Evolutionary conservation across 1,140 invertebrate species (phyloP), one percentile per base, ranked within the genome.

Genomic region (Drosophila pseudoananassae): DNA sequence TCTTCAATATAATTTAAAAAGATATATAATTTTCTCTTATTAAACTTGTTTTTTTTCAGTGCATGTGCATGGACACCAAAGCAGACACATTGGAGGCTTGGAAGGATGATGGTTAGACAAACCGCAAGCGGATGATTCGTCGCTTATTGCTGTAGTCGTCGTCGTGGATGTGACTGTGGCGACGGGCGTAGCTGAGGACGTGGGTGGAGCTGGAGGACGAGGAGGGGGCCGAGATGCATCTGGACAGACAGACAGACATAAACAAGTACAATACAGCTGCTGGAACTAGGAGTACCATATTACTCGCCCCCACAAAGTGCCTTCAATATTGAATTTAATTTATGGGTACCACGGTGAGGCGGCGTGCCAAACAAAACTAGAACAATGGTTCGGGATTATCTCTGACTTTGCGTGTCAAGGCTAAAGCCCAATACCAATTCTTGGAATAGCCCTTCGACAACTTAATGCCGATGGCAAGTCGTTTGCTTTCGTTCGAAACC

Each of bases 81-180:
- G 74, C 25, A 58, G 12, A 70, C 36, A 40, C 36, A 59, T 27
- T 23, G 51, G 47, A 33, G 36, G 56, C 38, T 33, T 25, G 49
- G 8, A 36, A 15, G n/a, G 33, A 56, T 38, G 50, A 47, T 20
- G 49, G 17, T 20, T 27, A 49, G 82, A 87, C 82, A 88, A 87
- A 87, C 82, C 82, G 82, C 78, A 72, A 68, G 69, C 64, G 78
- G 50, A 71, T 87, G 57, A 76, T 64, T 75, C 73, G 63, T 56
- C 83, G 78, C 70, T 82, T 87, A 75, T 46, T 87, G 68, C 43
- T 66, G 63, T n/a, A 17, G 27, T 61, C 58, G 59, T 45, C 56
- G 33, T 87, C 83, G 46, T 87, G 79, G 78, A 88, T 75, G 70
- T 76, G 84, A 74, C 82, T 88, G 72, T 87, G 82, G 33, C 82